phyloP scores from a whole-genome alignment of 1,140 invertebrate genomes.

The Macrotrachela quadricornifera region DNA sequence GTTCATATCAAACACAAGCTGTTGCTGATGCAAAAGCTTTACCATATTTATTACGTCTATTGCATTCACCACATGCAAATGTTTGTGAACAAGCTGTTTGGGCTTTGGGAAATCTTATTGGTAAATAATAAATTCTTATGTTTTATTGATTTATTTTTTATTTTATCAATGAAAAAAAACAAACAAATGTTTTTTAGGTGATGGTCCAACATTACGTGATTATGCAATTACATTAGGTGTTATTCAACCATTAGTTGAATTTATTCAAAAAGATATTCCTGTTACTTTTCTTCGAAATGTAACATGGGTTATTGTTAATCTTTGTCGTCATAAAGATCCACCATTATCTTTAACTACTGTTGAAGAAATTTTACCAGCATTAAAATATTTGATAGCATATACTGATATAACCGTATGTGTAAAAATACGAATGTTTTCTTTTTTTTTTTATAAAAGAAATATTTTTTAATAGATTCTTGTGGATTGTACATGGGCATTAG shows the following conservation, averaged over 20 bases:
- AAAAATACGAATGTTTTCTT: not conserved
- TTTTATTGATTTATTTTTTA: not conserved
- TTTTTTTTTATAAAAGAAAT: too few relatives aligned
- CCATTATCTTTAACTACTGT: constrained; percentile 42
- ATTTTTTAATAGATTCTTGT: constrained; percentile 86
- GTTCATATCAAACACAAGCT: constrained; percentile 53
- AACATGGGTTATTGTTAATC: constrained; percentile 92
- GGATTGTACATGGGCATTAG: constrained; percentile 95
- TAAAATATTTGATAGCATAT: constrained; percentile 79
- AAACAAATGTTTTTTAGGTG: constrained; percentile 35
- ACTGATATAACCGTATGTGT: constrained; percentile 70
- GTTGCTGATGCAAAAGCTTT: constrained; percentile 51
- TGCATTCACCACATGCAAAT: constrained; percentile 73
- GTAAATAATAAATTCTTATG: constrained; percentile 19
- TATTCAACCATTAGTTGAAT: constrained; percentile 60
- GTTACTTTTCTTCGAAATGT: constrained; percentile 78
- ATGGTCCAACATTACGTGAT: constrained; percentile 67
- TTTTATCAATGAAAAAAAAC: too few relatives aligned
- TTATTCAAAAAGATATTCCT: constrained; percentile 76
- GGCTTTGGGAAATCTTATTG: constrained; percentile 92
- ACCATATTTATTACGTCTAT: constrained; percentile 68
- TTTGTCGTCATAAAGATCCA: constrained; percentile 76
- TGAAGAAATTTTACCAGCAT: constrained; percentile 71
- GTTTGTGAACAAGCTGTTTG: constrained; percentile 97
- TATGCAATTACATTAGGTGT: constrained; percentile 73